A percentile compares a stretch with the other conserved stretches of the same genome.
Conservation (phyloP, 2,888 invertebrate species). For the Entomobrya proxima region DNA sequence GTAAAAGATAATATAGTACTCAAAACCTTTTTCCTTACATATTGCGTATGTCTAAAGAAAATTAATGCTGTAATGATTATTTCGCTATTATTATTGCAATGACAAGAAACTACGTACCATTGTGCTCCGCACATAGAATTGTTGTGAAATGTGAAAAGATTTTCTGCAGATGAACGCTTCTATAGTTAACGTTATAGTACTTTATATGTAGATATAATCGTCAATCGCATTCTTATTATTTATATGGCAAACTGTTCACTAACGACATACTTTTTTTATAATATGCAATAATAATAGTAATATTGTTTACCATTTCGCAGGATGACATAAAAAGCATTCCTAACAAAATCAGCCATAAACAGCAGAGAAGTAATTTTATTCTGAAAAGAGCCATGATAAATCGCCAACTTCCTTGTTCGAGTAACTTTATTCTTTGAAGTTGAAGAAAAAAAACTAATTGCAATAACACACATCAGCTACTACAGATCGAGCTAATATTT, state of each 20-base stretch:
- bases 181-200: not conserved
- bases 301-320: not conserved
- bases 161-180: not conserved
- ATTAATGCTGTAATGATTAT: not conserved
- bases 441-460: no score
- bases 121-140: not conserved
- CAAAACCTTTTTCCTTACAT: not conserved
- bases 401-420: not conserved
- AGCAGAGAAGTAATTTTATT: not conserved
- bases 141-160: conserved; percentile 12
- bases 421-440: not conserved
- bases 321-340: not conserved
- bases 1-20: not conserved
- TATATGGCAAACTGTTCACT: no score
- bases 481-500: not conserved
- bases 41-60: not conserved
- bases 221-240: no score
- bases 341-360: not conserved
- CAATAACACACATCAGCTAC: no score
- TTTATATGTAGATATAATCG: not conserved
- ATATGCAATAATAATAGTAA: no score
- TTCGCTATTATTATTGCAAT: not conserved
- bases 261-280: no score
- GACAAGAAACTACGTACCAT: not conserved
- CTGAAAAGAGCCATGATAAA: not conserved